Evolutionary conservation across 2,797 vertebrate species (phyloP), one percentile per base, ranked within the genome.

Genomic region (Austrolebias charrua): DNA sequence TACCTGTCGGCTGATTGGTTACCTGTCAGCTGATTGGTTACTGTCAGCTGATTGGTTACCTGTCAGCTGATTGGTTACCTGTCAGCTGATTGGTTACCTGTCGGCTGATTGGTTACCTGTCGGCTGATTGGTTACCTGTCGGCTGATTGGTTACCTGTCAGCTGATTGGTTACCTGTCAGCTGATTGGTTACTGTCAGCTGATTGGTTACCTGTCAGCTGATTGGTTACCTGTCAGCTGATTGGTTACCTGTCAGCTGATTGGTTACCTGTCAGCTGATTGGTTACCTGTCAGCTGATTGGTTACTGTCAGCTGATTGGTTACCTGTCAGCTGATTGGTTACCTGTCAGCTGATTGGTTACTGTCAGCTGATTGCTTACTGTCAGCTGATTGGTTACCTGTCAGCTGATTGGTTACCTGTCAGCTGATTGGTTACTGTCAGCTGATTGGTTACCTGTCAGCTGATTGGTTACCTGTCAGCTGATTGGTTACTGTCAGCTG

Each of bases 241-340:
- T 29, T 63, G 54, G 35, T 79, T 76, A 98, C 96, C 96, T 93
- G 90, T 95, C 94, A n/a, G 51, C 51, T 55, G 55, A 75, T 29
- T 63, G 54, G 35, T 79, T 76, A 98, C 96, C 96, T 93, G 90
- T 95, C 94, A n/a, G 51, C 51, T 55, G 55, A 75, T 29, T 63
- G 54, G 35, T 79, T 76, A 98, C 96, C 96, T 93, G 90, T 95
- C 94, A n/a, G n/a, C n/a, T n/a, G n/a, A n/a, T n/a, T n/a, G n/a
- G n/a, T n/a, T n/a, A n/a, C n/a, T n/a, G n/a, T n/a, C n/a, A n/a
- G 51, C 51, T 55, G 55, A 75, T 29, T 63, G 54, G 35, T 79
- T 76, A 98, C 96, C 96, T 93, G 90, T 95, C 94, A n/a, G 51
- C 51, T 55, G 55, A 75, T 29, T 63, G 54, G 35, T 79, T 76